Evolutionary conservation across 2,888 invertebrate species (phyloP), one percentile per base, ranked within the genome.

Genomic region (Folsomia candida): DNA sequence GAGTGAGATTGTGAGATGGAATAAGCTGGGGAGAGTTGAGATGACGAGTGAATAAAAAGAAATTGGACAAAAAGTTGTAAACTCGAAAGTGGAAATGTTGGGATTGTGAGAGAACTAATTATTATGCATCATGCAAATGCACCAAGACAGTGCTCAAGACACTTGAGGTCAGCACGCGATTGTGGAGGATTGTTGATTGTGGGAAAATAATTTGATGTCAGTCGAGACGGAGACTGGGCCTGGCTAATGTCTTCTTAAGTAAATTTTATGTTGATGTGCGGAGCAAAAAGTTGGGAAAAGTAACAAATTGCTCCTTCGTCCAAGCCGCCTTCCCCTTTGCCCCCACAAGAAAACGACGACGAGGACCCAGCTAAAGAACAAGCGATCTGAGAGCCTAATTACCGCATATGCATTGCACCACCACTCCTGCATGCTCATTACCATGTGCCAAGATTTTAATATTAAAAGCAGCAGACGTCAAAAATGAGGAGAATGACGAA

Each of bases 101-200:
- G 69, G 65, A 66, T 71, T 69, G n/a, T n/a, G n/a, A 54, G 67
- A 71, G 70, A 76, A 73, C 78, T 79, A 79, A 79, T 79, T 79
- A 79, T 79, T 79, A 79, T 79, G 77, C 79, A 79, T 37, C 37
- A 79, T 79, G 79, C 79, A 79, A 79, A 79, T 79, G 79, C 74
- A 77, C 75, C 73, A 37, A 37, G 37, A 9, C 6, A 14, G 14
- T 4, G 37, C n/a, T n/a, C 4, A 77, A 76, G 76, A 77, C 79
- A 78, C 77, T 77, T 76, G 74, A 75, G 78, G 78, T 79, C 78
- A 79, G 78, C 79, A 79, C 79, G 79, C 79, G 75, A 79, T n/a
- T 75, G 79, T 69, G 69, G 37, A 74, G 14, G 37, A 37, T 37
- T 37, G 37, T 37, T 37, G 78, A 78, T 79, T 79, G 79, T 79